Percentiles rank a stretch among this genome's conserved stretches.
phyloP scores from a whole-genome alignment of 92 coral and sea anemone species.

The Palythoa caribaeorum region DNA sequence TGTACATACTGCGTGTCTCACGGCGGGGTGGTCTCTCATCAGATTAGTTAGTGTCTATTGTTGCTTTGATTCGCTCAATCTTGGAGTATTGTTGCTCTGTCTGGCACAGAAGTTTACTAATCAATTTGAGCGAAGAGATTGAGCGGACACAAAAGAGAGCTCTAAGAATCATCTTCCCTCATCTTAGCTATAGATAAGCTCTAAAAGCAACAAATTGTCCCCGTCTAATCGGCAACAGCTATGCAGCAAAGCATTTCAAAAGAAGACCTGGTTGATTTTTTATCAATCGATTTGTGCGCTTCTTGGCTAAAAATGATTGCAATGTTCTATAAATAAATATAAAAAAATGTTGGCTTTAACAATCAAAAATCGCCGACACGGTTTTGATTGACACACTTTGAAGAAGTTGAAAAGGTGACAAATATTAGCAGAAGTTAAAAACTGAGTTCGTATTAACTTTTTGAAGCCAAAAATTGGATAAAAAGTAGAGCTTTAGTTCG shows the following conservation, averaged over 20 bases:
- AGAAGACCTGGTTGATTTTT: no score
- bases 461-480: no score
- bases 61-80: constrained; percentile 27
- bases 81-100: constrained; percentile 5
- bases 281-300: no score
- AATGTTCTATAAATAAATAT: no score
- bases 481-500: no score
- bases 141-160: constrained; percentile 3
- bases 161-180: background rate
- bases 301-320: no score
- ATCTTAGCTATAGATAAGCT: background rate
- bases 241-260: constrained; percentile 7
- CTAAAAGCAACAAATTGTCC: background rate
- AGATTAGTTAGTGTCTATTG: constrained; percentile 11
- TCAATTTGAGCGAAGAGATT: constrained; percentile 8
- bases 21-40: constrained; percentile 10
- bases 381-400: no score
- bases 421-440: no score
- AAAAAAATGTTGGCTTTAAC: no score
- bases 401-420: no score
- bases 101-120: constrained; percentile 16
- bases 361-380: no score
- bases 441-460: no score
- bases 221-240: background rate
- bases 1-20: background rate